A percentile compares a stretch with the other conserved stretches of the same genome.
phyloP scores from a whole-genome alignment of 2,113 vertebrate genomes.

The Excalfactoria chinensis region DNA sequence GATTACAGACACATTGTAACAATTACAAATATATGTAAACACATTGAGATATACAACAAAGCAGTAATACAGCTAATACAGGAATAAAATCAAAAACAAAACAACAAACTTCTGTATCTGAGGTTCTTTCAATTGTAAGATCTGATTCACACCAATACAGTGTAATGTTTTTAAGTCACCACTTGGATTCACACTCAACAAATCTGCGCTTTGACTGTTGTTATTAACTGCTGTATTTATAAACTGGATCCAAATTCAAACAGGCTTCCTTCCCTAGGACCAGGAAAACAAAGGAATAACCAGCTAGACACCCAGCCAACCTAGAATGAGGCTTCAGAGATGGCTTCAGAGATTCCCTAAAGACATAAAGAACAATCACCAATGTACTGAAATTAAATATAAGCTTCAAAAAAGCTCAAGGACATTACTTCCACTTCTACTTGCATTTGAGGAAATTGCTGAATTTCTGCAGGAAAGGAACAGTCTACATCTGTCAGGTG shows the following conservation, averaged over 20 bases:
- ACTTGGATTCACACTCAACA: not conserved
- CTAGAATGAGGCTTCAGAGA: not conserved
- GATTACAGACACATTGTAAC: constrained; percentile 59
- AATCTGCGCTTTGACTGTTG: not conserved
- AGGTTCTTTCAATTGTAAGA: constrained; percentile 13
- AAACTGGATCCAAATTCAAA: not conserved
- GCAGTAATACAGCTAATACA: constrained; percentile 63
- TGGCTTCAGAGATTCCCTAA: not conserved
- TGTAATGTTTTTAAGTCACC: not conserved
- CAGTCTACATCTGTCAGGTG: constrained; percentile 63
- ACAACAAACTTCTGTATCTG: not conserved
- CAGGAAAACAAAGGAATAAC: constrained; percentile 14
- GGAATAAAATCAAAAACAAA: constrained; percentile 25
- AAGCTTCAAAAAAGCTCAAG: constrained; percentile 47
- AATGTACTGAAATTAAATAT: constrained; percentile 2
- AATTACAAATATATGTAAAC: constrained; percentile 63
- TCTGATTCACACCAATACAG: constrained; percentile 19
- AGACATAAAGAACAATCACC: not conserved
- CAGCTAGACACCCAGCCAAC: constrained; percentile 18
- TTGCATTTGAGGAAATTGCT: constrained; percentile 56
- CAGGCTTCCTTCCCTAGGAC: not conserved
- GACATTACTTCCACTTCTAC: constrained; percentile 24
- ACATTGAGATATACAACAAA: constrained; percentile 63
- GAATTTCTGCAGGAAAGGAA: constrained; percentile 66
- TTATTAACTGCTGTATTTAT: not conserved